A percentile compares a stretch with the other conserved stretches of the same genome.
Evolutionary conservation across 2,113 vertebrate species (phyloP).

Genomic region (Peromyscus polionotus): DNA sequence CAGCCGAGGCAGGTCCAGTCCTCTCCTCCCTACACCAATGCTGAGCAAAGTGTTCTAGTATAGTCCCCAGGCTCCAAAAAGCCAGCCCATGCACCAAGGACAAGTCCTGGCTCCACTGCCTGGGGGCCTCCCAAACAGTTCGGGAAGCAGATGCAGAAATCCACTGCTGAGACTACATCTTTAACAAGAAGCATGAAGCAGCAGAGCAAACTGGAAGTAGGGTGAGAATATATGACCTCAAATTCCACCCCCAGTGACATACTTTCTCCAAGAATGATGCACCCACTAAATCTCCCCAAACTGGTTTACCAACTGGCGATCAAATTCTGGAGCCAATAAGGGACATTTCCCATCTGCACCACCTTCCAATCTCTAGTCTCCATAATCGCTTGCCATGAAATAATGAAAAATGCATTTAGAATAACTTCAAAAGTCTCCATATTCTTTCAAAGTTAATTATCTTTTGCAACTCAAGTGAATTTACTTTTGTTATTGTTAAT

Average conservation of each 20-base stretch:
- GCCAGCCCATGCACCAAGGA: no score
- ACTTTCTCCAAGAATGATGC: not conserved
- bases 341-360: not conserved
- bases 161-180: not conserved
- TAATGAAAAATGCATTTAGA: not conserved
- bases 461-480: no score
- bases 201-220: not conserved
- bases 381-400: not conserved
- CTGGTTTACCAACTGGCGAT: not conserved
- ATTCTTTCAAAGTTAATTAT: not conserved
- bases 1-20: no score
- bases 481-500: no score
- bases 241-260: not conserved
- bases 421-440: not conserved
- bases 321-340: not conserved
- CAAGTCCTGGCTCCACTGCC: no score
- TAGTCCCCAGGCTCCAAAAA: no score
- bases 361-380: not conserved
- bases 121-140: no score
- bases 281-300: not conserved
- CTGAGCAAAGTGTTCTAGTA: no score
- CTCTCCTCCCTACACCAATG: no score
- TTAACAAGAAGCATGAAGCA: not conserved
- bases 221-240: not conserved
- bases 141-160: no score